Evolutionary conservation across 1,140 invertebrate species (phyloP).

Genomic region (Hermetia illucens): DNA sequence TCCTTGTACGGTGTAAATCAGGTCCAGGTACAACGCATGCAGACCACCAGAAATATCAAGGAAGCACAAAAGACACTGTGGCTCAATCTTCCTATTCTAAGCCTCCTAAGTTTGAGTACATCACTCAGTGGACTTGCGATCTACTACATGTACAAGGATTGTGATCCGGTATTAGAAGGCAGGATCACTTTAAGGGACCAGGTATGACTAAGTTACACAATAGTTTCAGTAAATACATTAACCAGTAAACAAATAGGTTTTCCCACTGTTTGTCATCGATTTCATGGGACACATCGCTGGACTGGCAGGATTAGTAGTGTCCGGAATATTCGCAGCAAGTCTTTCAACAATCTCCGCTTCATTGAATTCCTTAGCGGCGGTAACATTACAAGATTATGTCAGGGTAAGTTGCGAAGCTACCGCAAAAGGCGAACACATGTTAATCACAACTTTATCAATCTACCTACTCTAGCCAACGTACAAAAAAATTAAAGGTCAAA

Average conservation of each 20-base stretch:
- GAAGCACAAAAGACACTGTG: conserved; percentile 48
- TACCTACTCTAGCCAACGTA: conserved; percentile 26
- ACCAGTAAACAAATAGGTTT: background rate
- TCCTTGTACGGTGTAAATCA: conserved; percentile 75
- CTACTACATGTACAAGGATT: conserved; percentile 57
- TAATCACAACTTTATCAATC: no score
- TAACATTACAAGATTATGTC: conserved; percentile 71
- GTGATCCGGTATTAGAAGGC: conserved; percentile 50
- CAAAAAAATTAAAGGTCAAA: conserved; percentile 13
- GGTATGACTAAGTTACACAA: no score
- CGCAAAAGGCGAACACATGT: no score
- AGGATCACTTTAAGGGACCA: conserved; percentile 39
- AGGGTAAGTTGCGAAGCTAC: conserved; percentile 26
- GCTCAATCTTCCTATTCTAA: conserved; percentile 55
- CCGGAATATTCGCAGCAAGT: conserved; percentile 72
- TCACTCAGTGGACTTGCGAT: conserved; percentile 66
- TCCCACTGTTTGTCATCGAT: conserved; percentile 63
- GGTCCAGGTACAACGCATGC: conserved; percentile 68
- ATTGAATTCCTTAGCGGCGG: conserved; percentile 68
- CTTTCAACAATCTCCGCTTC: conserved; percentile 72
- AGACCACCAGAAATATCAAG: conserved; percentile 56
- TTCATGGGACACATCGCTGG: conserved; percentile 51
- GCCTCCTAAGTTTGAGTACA: conserved; percentile 48
- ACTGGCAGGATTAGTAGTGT: conserved; percentile 65
- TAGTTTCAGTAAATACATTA: background rate